These are phyloP conservation scores for Tetanocera ferruginea DNA, from an alignment of 2,888 invertebrate species.

Conservation along the genomic window DNA sequence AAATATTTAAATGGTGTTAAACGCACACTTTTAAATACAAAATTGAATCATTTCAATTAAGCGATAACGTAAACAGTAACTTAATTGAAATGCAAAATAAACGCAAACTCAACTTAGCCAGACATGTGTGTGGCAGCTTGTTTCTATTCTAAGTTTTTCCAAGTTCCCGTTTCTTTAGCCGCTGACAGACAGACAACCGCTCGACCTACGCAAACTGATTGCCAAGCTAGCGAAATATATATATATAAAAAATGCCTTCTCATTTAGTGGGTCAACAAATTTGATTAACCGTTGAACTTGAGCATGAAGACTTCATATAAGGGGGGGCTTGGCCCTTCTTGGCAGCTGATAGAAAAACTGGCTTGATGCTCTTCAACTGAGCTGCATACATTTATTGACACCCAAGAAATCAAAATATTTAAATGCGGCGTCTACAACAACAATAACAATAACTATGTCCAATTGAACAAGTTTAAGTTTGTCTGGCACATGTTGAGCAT, in stretches of 20 bases:
- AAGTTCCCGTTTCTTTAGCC: not conserved
- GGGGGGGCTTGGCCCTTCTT: not conserved
- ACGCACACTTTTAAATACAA: not conserved
- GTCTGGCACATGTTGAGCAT: too few species aligned
- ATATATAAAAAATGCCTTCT: not conserved
- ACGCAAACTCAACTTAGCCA: not conserved
- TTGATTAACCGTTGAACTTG: slow-evolving; percentile 64
- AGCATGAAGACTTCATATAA: slow-evolving; percentile 12
- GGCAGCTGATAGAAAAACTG: not conserved
- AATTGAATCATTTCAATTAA: slow-evolving; percentile 8
- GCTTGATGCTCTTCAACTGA: too few species aligned
- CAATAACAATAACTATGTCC: too few species aligned
- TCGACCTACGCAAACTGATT: slow-evolving; percentile 12
- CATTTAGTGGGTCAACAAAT: slow-evolving; percentile 61
- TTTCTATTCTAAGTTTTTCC: too few species aligned
- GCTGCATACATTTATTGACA: too few species aligned
- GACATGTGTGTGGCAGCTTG: too few species aligned
- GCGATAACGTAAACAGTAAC: slow-evolving; percentile 42
- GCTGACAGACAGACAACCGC: not conserved
- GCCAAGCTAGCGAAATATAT: not conserved
- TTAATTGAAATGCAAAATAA: slow-evolving; percentile 42
- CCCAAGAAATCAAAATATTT: too few species aligned
- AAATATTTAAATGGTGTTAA: too few species aligned
- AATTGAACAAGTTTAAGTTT: too few species aligned
- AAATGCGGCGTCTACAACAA: too few species aligned